Evolutionary conservation across 2,113 vertebrate species (phyloP).

Genomic region (Lonchura striata): DNA sequence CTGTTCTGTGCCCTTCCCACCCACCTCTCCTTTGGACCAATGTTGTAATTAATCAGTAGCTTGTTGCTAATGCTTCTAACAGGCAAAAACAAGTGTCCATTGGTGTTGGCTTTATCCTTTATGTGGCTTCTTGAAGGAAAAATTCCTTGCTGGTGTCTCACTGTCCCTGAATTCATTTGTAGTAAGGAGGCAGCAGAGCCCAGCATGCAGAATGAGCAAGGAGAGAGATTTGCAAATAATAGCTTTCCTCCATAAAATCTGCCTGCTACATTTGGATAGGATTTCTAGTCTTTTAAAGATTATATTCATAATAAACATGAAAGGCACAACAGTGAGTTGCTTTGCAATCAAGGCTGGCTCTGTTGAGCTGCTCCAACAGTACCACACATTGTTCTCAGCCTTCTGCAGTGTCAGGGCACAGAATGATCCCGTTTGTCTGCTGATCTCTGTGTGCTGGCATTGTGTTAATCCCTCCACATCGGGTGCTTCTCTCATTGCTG

Average conservation of each 20-base stretch:
- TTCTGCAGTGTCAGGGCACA: constrained; percentile 32
- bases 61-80: background rate
- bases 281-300: background rate
- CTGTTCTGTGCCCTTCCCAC: background rate
- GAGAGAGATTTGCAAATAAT: background rate
- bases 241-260: background rate
- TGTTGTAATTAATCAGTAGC: background rate
- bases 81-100: background rate
- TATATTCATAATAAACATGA: background rate
- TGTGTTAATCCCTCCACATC: background rate
- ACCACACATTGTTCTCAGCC: constrained; percentile 27
- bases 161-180: background rate
- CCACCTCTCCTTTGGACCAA: background rate
- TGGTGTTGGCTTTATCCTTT: background rate
- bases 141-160: background rate
- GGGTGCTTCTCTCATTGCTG: background rate
- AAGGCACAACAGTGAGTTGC: background rate
- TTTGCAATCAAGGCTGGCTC: background rate
- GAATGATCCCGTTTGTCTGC: constrained; percentile 8
- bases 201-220: background rate
- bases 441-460: background rate
- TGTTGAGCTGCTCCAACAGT: constrained; percentile 24
- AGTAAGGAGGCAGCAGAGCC: background rate
- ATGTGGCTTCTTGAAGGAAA: background rate
- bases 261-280: background rate